Evolutionary conservation across 2,113 vertebrate species (phyloP).

Genomic region (Deroptyus accipitrinus): DNA sequence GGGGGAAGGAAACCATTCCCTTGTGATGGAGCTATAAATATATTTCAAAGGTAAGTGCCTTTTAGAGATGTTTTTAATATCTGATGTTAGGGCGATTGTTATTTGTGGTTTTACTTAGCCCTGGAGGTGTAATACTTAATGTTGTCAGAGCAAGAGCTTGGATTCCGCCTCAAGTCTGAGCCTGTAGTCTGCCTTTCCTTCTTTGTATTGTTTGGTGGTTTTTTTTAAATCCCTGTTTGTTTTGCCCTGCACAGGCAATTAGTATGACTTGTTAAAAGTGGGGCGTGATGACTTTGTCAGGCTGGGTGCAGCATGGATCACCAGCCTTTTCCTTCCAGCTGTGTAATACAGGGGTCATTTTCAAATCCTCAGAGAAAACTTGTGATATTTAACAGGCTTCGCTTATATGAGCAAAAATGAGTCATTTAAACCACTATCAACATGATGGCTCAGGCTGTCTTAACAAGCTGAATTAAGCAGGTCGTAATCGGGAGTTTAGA

Average conservation of each 20-base stretch:
- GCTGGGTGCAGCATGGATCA: neutral
- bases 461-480: conserved; percentile 50
- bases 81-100: neutral
- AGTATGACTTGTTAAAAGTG: neutral
- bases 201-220: neutral
- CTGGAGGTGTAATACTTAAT: neutral
- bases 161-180: conserved; percentile 22
- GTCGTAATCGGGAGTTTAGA: neutral
- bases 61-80: neutral
- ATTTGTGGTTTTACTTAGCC: conserved; percentile 4
- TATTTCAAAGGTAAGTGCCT: neutral
- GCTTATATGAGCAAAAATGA: conserved; percentile 17
- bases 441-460: conserved; percentile 3
- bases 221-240: neutral
- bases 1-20: neutral
- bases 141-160: neutral
- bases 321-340: neutral
- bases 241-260: neutral
- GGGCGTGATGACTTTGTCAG: neutral
- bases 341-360: neutral
- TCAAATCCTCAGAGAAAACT: neutral
- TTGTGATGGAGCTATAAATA: neutral
- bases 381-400: conserved; percentile 1
- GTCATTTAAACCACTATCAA: neutral
- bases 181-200: neutral